Evolutionary conservation across 2,113 vertebrate species (phyloP).

Genomic region (Cyanistes caeruleus): DNA sequence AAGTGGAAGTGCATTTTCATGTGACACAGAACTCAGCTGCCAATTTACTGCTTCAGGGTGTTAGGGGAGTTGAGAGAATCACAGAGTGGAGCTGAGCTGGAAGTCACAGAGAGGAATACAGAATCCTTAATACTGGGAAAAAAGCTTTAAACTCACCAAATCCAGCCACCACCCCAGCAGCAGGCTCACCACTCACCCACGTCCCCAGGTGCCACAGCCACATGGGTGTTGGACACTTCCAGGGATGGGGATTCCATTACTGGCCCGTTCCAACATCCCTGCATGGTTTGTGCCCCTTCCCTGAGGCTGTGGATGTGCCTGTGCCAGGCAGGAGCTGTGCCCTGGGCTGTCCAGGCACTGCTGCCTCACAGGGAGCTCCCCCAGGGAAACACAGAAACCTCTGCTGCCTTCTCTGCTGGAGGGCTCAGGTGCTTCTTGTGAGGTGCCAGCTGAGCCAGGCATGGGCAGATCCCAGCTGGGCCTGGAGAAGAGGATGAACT

Average conservation of each 20-base stretch:
- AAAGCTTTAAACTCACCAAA: background rate
- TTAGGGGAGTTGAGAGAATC: background rate
- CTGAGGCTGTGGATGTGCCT: background rate
- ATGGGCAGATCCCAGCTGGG: background rate
- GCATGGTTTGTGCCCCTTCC: too few species aligned
- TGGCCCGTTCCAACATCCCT: background rate
- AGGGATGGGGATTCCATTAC: background rate
- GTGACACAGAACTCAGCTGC: background rate
- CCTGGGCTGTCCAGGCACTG: too few species aligned
- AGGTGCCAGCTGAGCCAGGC: background rate
- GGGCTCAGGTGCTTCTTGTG: background rate
- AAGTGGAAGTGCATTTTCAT: background rate
- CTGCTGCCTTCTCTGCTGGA: background rate
- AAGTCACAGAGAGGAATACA: background rate
- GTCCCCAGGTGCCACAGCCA: background rate
- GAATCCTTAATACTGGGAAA: background rate
- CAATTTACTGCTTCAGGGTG: background rate
- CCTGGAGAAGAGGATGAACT: background rate
- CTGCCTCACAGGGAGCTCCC: background rate
- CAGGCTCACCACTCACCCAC: rapidly evolving
- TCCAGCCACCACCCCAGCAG: background rate
- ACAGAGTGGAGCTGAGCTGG: background rate
- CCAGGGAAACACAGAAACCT: background rate
- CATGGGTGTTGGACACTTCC: too few species aligned
- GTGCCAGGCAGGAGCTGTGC: background rate